Percentiles rank a stretch among this genome's conserved stretches.
These are phyloP conservation scores for Lampropteryx suffumata DNA, from an alignment of 2,888 invertebrate genomes.

Conservation along the genomic window DNA sequence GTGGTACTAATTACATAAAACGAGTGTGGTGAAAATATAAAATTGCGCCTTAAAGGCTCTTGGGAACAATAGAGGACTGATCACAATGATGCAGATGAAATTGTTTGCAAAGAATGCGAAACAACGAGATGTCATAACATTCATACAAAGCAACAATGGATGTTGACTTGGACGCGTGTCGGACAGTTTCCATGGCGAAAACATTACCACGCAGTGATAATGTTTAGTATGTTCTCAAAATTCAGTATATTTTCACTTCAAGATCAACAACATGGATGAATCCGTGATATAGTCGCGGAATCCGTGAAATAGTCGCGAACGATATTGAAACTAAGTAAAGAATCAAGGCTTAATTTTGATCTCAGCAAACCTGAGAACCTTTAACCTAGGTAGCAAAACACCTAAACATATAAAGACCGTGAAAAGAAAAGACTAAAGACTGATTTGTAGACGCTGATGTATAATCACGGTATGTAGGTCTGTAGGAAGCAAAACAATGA, in stretches of 20 bases:
- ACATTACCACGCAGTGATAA: constrained; percentile 26
- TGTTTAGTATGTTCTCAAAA: no score
- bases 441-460: constrained; percentile 4
- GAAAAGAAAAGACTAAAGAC: not conserved
- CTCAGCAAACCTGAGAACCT: no score
- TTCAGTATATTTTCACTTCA: constrained; percentile 7
- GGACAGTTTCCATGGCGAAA: constrained; percentile 25
- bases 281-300: not conserved
- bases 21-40: no score
- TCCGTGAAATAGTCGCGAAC: not conserved
- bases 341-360: no score
- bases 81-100: not conserved
- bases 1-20: no score
- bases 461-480: constrained; percentile 15
- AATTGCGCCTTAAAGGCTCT: no score
- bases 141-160: constrained; percentile 26
- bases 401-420: not conserved
- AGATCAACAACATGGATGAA: not conserved
- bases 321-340: not conserved
- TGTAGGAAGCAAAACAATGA: constrained; percentile 29
- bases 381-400: no score
- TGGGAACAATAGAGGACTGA: no score
- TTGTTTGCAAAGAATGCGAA: constrained; percentile 16
- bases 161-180: constrained; percentile 20
- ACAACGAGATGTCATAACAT: constrained; percentile 20